Conservation (phyloP, 2,888 invertebrate genomes). For the Drosophila ustulata region DNA sequence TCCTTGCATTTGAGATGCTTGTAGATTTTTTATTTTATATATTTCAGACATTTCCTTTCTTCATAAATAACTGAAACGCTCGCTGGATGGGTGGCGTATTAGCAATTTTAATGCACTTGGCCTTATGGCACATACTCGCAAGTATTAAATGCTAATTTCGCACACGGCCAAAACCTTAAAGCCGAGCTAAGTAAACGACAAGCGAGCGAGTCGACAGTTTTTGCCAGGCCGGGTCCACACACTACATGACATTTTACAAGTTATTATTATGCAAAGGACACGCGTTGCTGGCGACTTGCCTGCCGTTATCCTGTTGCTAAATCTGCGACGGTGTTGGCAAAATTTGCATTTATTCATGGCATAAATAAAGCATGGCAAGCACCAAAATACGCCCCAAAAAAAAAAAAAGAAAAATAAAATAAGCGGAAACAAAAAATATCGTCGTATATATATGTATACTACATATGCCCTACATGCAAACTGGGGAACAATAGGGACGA, state of each 20-base stretch:
- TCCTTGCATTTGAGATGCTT: conserved; percentile 29
- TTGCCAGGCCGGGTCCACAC: conserved; percentile 25
- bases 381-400: conserved; percentile 21
- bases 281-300: conserved; percentile 53
- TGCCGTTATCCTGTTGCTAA: conserved; percentile 65
- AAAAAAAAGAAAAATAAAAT: conserved; percentile 9
- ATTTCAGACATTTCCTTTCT: conserved; percentile 18
- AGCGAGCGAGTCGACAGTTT: conserved; percentile 25
- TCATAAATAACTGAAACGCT: conserved; percentile 41
- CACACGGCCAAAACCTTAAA: conserved; percentile 43
- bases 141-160: conserved; percentile 73
- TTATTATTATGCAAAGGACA: conserved; percentile 78
- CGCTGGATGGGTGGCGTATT: conserved; percentile 40
- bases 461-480: background rate
- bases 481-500: background rate
- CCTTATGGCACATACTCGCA: conserved; percentile 56
- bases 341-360: conserved; percentile 77
- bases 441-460: background rate
- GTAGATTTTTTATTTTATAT: conserved; percentile 14
- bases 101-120: conserved; percentile 71
- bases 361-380: conserved; percentile 66
- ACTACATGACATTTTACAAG: conserved; percentile 75
- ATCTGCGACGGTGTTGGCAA: conserved; percentile 68
- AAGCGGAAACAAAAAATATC: conserved; percentile 21
- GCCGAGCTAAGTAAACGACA: conserved; percentile 29